Percentiles rank a stretch among this genome's conserved stretches.
Conservation (phyloP, 2,113 vertebrate genomes). For the Taurulus bubalis region DNA sequence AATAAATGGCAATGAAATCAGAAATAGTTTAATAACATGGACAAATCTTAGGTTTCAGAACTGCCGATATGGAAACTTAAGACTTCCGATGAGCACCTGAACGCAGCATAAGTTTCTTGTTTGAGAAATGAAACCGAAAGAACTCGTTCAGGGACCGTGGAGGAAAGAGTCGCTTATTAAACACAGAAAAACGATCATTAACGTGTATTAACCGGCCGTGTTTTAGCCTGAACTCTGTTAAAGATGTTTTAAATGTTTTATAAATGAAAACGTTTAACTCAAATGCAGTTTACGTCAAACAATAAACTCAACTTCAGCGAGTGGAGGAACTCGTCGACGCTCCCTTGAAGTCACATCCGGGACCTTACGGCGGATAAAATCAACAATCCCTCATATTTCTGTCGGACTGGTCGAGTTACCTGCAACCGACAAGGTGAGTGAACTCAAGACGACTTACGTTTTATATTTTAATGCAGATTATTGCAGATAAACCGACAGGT, state of each 20-base stretch:
- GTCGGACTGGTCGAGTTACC: neutral
- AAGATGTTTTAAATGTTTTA: no score
- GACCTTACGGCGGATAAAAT: neutral
- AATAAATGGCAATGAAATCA: neutral
- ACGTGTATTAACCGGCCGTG: accelerated
- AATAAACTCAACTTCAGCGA: accelerated
- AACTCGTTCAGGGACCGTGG: neutral
- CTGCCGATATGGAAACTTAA: neutral
- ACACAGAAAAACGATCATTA: accelerated
- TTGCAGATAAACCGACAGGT: neutral
- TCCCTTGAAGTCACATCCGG: constrained; percentile 1
- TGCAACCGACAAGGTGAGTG: neutral
- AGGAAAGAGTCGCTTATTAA: accelerated
- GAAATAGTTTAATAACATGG: neutral
- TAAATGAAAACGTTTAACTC: accelerated
- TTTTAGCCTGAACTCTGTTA: neutral
- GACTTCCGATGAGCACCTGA: constrained; percentile 2
- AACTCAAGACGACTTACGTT: neutral
- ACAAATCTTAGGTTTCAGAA: neutral
- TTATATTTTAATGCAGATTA: neutral
- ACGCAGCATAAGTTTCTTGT: constrained; percentile 54
- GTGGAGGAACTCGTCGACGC: neutral
- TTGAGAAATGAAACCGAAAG: constrained; percentile 64
- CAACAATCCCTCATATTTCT: neutral
- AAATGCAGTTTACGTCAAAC: accelerated